Evolutionary conservation across 2,888 invertebrate genomes (phyloP), one percentile per base, ranked within the genome.

Genomic region (Crocallis elinguaria): DNA sequence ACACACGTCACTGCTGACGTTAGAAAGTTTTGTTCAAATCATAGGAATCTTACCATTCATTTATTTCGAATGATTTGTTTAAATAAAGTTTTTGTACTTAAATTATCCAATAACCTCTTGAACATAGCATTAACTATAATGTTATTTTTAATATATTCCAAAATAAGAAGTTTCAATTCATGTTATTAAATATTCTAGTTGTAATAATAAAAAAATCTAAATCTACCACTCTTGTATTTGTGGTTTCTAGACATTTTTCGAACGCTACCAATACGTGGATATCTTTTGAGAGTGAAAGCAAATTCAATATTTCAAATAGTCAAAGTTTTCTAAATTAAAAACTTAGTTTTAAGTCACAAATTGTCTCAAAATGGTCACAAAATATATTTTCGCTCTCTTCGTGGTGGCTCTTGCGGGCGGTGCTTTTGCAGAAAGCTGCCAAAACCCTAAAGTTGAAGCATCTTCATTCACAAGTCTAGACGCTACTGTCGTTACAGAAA

Each of bases 391-490:
- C 57, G 68, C 78, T 50, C 58, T 86, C 33, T 61, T 87, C 50
- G 77, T 79, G 9, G 36, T 88, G 14, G 79, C 77, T 29, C 72
- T 73, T 36, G 53, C 77, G 14, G 69, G 75, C 58, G 74, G 79
- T 21, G 75, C 75, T 2, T 62, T 77, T 2, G 85, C 82, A 8
- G 74, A 85, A 43, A 82, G 76, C 60, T 91, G 90, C 73, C 76
- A 82, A 62, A 94, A 94, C 69, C 94, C 95, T 3, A 92, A 95
- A 89, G 94, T 95, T 8, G 93, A 94, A 51, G 94, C 96, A n/a
- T 94, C 94, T 44, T 94, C 95, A 0, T 98, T 98, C 85, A 97
- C 98, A 37, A 98, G 98, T 12, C 94, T 95, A 82, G 99, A 99
- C 92, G 97, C 97, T 0, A 97, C 98, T 38, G 94, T 98, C 57